phyloP scores from a whole-genome alignment of 2,113 vertebrate species.

The Paramisgurnus dabryanus region DNA sequence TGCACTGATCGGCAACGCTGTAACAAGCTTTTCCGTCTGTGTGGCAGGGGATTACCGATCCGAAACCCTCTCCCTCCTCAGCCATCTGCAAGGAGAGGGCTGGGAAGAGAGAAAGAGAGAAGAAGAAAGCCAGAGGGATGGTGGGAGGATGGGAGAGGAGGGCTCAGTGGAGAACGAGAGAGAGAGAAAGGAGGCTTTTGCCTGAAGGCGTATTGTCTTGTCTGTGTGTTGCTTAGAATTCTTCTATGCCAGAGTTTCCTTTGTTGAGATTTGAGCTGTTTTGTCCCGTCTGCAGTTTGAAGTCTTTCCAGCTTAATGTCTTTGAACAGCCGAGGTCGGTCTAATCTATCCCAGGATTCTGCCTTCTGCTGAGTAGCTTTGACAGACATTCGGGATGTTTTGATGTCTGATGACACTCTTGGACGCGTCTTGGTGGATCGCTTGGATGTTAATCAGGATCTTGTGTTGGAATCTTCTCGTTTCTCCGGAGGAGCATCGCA shows the following conservation, averaged over 20 bases:
- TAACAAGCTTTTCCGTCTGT: constrained; percentile 80
- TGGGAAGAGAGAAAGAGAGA: constrained; percentile 26
- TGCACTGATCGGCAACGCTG: constrained; percentile 78
- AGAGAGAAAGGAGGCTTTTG: constrained; percentile 59
- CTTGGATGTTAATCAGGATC: constrained; percentile 19
- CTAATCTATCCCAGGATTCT: constrained; percentile 57
- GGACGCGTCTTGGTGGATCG: constrained; percentile 5
- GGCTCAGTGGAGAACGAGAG: constrained; percentile 49
- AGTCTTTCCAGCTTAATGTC: constrained; percentile 59
- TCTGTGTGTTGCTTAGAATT: constrained; percentile 71
- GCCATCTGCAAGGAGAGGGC: constrained; percentile 67
- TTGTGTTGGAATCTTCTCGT: constrained; percentile 4
- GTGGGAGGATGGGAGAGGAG: constrained; percentile 37
- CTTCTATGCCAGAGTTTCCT: constrained; percentile 70
- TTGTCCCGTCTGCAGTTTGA: constrained; percentile 60
- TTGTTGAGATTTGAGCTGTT: constrained; percentile 73
- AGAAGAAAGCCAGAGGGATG: constrained; percentile 25
- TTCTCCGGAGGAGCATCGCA: neutral
- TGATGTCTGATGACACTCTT: neutral
- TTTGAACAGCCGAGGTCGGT: constrained; percentile 62
- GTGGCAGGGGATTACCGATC: constrained; percentile 75
- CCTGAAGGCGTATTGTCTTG: constrained; percentile 73
- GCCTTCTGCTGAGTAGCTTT: constrained; percentile 17
- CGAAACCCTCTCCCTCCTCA: constrained; percentile 67
- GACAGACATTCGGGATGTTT: constrained; percentile 21